phyloP scores from a whole-genome alignment of 2,888 invertebrate species.

The Linyphia triangularis region DNA sequence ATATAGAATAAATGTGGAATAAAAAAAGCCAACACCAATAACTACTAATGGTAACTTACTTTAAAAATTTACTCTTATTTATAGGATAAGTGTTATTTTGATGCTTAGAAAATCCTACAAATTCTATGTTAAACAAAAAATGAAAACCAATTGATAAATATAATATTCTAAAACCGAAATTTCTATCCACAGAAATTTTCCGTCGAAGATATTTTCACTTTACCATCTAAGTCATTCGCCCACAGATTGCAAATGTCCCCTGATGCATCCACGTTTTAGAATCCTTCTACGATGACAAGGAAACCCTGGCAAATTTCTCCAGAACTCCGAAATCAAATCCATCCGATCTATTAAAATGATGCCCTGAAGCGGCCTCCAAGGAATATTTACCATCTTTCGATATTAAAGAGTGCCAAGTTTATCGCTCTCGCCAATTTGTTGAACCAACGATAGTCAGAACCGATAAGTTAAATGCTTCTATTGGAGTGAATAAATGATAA shows the following conservation, averaged over 20 bases:
- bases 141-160: no score
- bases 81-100: no score
- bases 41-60: no score
- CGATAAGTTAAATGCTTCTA: no score
- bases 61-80: no score
- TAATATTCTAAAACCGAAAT: no score
- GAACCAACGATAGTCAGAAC: neutral
- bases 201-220: neutral
- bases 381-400: neutral
- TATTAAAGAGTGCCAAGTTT: neutral
- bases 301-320: neutral
- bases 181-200: no score
- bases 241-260: neutral
- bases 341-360: neutral
- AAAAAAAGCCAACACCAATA: no score
- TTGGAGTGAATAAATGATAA: no score
- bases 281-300: neutral
- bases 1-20: no score
- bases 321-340: neutral
- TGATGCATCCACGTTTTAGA: neutral
- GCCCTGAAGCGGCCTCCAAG: neutral
- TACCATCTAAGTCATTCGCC: neutral
- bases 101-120: no score
- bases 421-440: neutral
- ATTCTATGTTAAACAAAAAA: no score